phyloP scores from a whole-genome alignment of 2,888 invertebrate genomes.

The Drosophila eohydei region DNA sequence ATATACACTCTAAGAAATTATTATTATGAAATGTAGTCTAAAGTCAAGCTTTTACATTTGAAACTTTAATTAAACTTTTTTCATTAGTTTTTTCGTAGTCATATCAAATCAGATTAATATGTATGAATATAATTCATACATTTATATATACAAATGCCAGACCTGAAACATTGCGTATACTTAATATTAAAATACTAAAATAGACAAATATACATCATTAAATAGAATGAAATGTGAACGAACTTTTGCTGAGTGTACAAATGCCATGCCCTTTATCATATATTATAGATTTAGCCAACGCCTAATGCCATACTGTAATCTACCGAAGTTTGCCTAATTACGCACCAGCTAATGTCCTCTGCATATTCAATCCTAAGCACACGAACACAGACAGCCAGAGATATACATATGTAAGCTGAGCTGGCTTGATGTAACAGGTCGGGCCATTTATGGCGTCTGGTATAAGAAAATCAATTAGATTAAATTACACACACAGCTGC shows the following conservation, averaged over 20 bases:
- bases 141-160: too few relatives aligned
- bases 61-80: too few relatives aligned
- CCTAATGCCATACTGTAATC: neutral
- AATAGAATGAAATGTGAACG: neutral
- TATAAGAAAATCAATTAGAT: conserved; percentile 62
- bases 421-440: conserved; percentile 30
- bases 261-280: neutral
- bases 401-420: conserved; percentile 9
- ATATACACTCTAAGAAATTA: neutral
- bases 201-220: neutral
- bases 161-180: neutral
- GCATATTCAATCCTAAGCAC: neutral
- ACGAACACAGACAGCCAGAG: neutral
- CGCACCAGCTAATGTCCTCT: conserved; percentile 15
- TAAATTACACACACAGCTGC: conserved; percentile 52
- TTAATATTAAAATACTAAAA: neutral
- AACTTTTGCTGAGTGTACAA: neutral
- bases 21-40: too few relatives aligned
- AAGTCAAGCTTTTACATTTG: neutral
- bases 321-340: conserved; percentile 31
- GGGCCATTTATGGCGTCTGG: conserved; percentile 24
- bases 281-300: conserved; percentile 1
- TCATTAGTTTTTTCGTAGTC: too few relatives aligned
- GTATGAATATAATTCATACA: too few relatives aligned
- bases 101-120: too few relatives aligned